phyloP scores from a whole-genome alignment of 2,113 vertebrate species.

The Ariopsis seemanni region DNA sequence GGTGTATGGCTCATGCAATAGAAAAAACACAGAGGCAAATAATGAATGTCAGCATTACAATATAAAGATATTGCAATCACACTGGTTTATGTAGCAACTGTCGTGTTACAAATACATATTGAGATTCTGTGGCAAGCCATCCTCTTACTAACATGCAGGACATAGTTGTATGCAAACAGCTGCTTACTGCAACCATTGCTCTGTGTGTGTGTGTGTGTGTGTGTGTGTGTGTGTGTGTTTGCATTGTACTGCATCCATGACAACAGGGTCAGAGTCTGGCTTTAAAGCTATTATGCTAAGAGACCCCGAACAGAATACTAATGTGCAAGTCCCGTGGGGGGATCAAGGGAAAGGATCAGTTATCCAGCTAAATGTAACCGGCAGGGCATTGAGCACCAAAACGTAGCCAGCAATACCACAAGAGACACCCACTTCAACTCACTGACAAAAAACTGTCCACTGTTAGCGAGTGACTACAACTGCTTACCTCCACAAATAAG shows the following conservation, averaged over 20 bases:
- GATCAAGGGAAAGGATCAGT: conserved; percentile 77
- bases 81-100: conserved; percentile 32
- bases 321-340: conserved; percentile 70
- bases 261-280: conserved; percentile 78
- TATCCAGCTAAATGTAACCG: conserved; percentile 70
- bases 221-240: conserved; percentile 39
- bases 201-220: conserved; percentile 32
- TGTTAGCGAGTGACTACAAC: conserved; percentile 7
- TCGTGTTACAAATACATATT: background rate
- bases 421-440: conserved; percentile 20
- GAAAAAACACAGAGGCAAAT: background rate
- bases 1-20: background rate
- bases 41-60: background rate
- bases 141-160: conserved; percentile 3
- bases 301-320: conserved; percentile 79
- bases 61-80: background rate
- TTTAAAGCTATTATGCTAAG: conserved; percentile 83
- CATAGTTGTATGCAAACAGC: conserved; percentile 49
- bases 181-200: conserved; percentile 41
- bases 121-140: background rate
- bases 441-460: background rate
- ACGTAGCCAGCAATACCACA: conserved; percentile 18
- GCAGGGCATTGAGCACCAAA: conserved; percentile 48
- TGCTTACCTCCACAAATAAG: background rate
- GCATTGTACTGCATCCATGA: conserved; percentile 76